Evolutionary conservation across 1,140 invertebrate genomes (phyloP), one percentile per base, ranked within the genome.

Genomic region (Cephus cinctus): DNA sequence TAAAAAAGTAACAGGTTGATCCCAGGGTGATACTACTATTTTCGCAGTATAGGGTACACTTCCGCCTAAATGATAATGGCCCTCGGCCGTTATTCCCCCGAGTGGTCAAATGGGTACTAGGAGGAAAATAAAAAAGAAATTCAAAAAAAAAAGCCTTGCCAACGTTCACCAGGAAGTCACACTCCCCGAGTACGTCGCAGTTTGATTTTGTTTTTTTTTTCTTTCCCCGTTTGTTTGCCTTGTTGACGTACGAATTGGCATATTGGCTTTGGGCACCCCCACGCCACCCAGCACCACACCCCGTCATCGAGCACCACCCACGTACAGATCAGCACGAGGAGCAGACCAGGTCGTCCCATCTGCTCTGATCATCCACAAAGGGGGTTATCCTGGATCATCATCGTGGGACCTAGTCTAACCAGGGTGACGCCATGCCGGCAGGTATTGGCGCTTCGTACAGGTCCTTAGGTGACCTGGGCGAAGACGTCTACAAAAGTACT

Each of bases 401-500:
- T n/a, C n/a, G n/a, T n/a, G n/a, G n/a, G n/a, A n/a, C n/a, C n/a
- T n/a, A n/a, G n/a, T n/a, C n/a, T n/a, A n/a, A n/a, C n/a, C n/a
- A n/a, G n/a, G n/a, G n/a, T n/a, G n/a, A n/a, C 66, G 70, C 63
- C 61, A 82, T 81, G 81, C 80, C 81, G 58, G 75, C 78, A 65
- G 79, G 80, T 74, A 76, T 80, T 62, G 79, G 80, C 58, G 77
- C 80, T 64, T 82, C 82, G 61, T 85, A 85, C 76, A 80, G 79
- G 63, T 83, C 82, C 54, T 75, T 85, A 63, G 75, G 78, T 42
- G 80, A 79, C 61, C 67, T 78, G 65, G 73, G 73, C 61, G 80
- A 81, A 71, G 79, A 83, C 69, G 80, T 83, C 42, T 84, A 85
- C 76, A 81, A 81, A 63, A 79, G 80, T 57, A 85, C 83, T 15